phyloP scores from a whole-genome alignment of 2,888 invertebrate genomes.

The Ectobius pallidus region DNA sequence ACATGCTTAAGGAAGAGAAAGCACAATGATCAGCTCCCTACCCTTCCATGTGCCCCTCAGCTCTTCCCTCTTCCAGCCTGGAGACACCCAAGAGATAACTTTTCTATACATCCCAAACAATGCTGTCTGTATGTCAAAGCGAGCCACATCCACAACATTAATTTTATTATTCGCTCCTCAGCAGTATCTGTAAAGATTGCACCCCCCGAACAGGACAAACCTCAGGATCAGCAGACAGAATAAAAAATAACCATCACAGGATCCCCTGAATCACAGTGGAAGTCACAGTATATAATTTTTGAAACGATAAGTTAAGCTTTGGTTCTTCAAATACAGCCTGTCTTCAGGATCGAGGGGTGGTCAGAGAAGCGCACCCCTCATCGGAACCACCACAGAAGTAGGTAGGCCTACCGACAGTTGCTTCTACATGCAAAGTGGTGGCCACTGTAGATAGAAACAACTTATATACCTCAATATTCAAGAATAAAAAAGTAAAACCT shows the following conservation, averaged over 20 bases:
- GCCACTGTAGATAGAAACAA: too few species aligned
- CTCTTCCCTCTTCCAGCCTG: constrained; percentile 57
- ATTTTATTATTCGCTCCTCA: constrained; percentile 96
- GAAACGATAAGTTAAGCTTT: too few species aligned
- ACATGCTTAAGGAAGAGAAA: constrained; percentile 60
- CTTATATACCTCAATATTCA: too few species aligned
- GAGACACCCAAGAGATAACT: constrained; percentile 78
- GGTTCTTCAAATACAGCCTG: too few species aligned
- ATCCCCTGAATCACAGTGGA: constrained; percentile 96
- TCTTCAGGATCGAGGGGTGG: too few species aligned
- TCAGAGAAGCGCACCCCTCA: too few species aligned
- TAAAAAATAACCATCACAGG: constrained; percentile 95
- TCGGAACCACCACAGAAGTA: too few species aligned
- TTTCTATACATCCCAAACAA: constrained; percentile 96
- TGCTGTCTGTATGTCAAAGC: constrained; percentile 98
- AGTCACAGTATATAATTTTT: too few species aligned
- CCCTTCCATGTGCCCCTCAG: constrained; percentile 66
- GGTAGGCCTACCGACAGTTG: too few species aligned
- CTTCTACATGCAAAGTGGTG: too few species aligned
- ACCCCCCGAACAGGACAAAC: constrained; percentile 82
- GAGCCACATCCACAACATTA: constrained; percentile 93
- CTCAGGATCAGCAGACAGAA: constrained; percentile 79
- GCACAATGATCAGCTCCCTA: constrained; percentile 65
- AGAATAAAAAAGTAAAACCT: too few species aligned
- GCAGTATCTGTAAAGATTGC: constrained; percentile 94